Evolutionary conservation across 2,797 vertebrate genomes (phyloP).

Genomic region (Acipenser ruthenus): DNA sequence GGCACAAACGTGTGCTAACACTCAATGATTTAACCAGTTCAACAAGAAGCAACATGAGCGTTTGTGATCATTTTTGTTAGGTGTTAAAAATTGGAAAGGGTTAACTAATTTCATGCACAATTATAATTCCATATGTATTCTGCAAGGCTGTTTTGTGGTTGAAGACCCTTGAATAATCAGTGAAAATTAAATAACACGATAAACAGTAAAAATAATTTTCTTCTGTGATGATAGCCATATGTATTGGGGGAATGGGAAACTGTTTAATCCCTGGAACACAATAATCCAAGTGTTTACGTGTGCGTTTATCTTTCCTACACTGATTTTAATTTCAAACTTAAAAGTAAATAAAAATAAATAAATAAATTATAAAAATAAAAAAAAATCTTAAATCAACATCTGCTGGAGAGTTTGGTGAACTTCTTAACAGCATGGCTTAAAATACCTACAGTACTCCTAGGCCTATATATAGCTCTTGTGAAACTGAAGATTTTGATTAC

Average conservation of each 20-base stretch:
- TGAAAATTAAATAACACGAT: constrained; percentile 57
- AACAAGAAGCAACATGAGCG: background rate
- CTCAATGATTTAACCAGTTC: background rate
- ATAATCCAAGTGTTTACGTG: background rate
- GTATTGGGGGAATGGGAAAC: background rate
- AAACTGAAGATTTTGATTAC: constrained; percentile 26
- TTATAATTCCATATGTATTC: constrained; percentile 62
- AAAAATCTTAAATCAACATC: constrained; percentile 1
- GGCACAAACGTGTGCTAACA: background rate
- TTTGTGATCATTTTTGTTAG: too few species aligned
- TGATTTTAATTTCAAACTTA: constrained; percentile 7
- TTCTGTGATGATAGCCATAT: constrained; percentile 22
- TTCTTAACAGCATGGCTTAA: constrained; percentile 1
- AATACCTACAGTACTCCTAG: background rate
- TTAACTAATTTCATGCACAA: constrained; percentile 62
- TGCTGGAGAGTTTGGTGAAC: constrained; percentile 1
- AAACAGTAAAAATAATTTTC: constrained; percentile 56
- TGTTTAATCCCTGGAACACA: constrained; percentile 10
- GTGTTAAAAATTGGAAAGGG: constrained; percentile 20
- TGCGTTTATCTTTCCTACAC: background rate
- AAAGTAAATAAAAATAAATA: constrained; percentile 1
- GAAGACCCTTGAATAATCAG: constrained; percentile 57
- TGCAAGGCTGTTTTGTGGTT: constrained; percentile 47
- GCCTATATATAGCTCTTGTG: constrained; percentile 7
- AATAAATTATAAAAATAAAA: constrained; percentile 4